Base-by-base conservation (phyloP, 2,797 vertebrate species). In the Clarias laeviceps region DNA sequence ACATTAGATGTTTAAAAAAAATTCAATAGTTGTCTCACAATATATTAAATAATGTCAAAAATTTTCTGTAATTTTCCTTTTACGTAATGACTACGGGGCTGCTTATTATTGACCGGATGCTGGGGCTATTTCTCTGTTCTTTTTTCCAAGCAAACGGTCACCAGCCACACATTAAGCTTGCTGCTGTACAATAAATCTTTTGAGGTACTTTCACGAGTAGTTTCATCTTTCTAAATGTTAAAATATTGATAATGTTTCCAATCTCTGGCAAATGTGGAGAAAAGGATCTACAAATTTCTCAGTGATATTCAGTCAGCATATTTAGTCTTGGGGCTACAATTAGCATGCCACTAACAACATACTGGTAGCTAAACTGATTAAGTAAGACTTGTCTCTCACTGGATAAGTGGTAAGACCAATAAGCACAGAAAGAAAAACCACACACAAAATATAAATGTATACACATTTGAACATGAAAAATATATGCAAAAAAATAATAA, bases 181-280 rank as follows among this genome's bases (percentile, higher is more conserved):
- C 70, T 83, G 70, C 72, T 54, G 82, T 22, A 76, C 76, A 74
- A 69, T 50, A 76, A 83, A 74, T 68, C 82, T 59, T 76, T 74
- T 76, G 82, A 83, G 82, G 70, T 64, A 64, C 50, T 74, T 65
- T n/a, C 15, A 64, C 50, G 27, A 76, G n/a, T 74, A 54, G 82
- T 64, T 83, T 83, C 37, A 83, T 50, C 69, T 83, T 83, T 73
- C 56, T 73, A 11, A 37, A 73, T 73, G 34, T 57, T 73, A 45
- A 83, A 83, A 83, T 83, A 83, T 83, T 73, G 54, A 73, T 62
- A 32, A 73, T 59, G 29, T 29, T 62, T 37, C 32, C n/a, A 73
- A 29, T 62, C 17, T 62, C 14, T 70, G 69, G 56, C 69, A 50
- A 83, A 83, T 50, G 32, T 45, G 24, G 61, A 40, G 56, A 61